phyloP scores from a whole-genome alignment of 2,888 invertebrate genomes.

The Sphinx pinastri region DNA sequence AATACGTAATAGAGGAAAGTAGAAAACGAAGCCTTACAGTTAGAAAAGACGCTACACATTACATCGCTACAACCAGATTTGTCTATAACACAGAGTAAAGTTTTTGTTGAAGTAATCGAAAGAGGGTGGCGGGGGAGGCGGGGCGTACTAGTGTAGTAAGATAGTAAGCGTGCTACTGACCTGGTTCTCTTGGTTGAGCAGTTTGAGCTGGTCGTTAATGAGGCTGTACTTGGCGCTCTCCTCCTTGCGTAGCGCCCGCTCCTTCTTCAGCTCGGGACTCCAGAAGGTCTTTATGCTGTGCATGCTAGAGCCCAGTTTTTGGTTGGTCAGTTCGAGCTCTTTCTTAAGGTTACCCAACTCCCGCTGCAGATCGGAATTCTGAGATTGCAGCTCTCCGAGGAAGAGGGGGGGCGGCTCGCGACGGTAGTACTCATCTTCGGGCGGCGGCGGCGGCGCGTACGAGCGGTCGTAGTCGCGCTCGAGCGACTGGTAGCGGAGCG shows the following conservation, averaged over 20 bases:
- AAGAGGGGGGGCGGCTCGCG: conserved; percentile 86
- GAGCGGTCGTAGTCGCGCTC: conserved; percentile 93
- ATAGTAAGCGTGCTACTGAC: conserved; percentile 77
- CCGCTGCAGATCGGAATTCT: conserved; percentile 96
- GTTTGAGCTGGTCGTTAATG: conserved; percentile 97
- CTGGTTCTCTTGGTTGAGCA: conserved; percentile 98
- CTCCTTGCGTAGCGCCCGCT: conserved; percentile 97
- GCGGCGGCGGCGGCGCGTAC: conserved; percentile 93
- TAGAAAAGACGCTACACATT: not conserved
- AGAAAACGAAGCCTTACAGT: conserved; percentile 5
- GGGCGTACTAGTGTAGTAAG: conserved; percentile 20
- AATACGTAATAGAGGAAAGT: no score
- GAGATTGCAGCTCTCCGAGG: conserved; percentile 95
- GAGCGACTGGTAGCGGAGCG: conserved; percentile 89
- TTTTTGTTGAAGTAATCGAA: not conserved
- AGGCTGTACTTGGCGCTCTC: conserved; percentile 98
- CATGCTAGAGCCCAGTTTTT: conserved; percentile 99
- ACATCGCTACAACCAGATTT: not conserved
- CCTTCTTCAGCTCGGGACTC: conserved; percentile 99
- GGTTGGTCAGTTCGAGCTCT: conserved; percentile 97
- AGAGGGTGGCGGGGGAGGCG: conserved; percentile 5
- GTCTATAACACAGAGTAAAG: not conserved
- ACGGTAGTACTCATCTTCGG: conserved; percentile 85
- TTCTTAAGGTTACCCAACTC: conserved; percentile 95
- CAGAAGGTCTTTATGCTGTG: conserved; percentile 99